Evolutionary conservation across 2,888 invertebrate genomes (phyloP).

Genomic region (Xestia sexstrigata): DNA sequence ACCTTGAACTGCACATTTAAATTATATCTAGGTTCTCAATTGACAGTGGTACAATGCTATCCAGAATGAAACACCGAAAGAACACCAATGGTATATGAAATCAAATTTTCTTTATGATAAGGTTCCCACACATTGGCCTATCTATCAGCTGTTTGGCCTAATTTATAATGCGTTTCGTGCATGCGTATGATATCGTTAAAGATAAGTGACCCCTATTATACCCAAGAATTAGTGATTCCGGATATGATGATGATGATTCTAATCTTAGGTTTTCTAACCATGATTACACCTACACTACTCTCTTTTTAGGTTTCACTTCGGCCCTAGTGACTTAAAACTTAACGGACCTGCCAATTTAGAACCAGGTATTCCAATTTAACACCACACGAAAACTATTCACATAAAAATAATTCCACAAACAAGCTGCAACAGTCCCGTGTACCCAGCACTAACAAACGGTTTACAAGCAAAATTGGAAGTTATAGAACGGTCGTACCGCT

Average conservation of each 20-base stretch:
- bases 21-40: not conserved
- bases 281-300: not conserved
- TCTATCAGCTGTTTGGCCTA: too few relatives aligned
- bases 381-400: not conserved
- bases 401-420: not conserved
- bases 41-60: not conserved
- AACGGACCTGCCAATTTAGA: not conserved
- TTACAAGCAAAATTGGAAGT: conserved; percentile 75
- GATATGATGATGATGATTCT: not conserved
- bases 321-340: not conserved
- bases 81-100: not conserved
- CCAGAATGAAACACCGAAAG: not conserved
- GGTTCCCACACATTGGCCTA: not conserved
- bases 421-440: conserved; percentile 16
- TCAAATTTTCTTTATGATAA: not conserved
- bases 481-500: conserved; percentile 67
- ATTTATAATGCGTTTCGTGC: too few relatives aligned
- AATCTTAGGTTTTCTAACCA: not conserved
- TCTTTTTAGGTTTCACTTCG: not conserved
- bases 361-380: not conserved
- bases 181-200: too few relatives aligned
- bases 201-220: too few relatives aligned
- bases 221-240: not conserved
- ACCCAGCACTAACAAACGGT: conserved; percentile 60
- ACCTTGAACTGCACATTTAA: too few relatives aligned